Base-by-base conservation (phyloP, 1,140 invertebrate species). In the Ceratitis capitata region DNA sequence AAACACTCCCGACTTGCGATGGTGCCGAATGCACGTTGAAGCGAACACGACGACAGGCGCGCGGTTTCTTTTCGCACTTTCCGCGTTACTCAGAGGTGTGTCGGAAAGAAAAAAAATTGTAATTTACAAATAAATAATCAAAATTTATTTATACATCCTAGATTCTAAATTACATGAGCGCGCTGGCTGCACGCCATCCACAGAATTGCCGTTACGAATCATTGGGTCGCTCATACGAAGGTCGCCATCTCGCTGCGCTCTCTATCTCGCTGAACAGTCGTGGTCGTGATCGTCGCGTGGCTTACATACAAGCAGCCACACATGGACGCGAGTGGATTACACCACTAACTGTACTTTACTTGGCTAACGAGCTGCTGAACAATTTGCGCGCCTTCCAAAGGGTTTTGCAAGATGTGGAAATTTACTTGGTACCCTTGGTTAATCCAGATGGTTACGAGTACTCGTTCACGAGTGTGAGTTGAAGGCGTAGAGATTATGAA, bases 361-460 rank as follows among this genome's bases (percentile, higher is more conserved):
- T 95, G 83, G 93, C 89, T 47, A 89, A 91, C 49, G 89, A 93
- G 10, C 86, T 95, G 4, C 89, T 95, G 5, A 92, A 94, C n/a
- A 91, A 93, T 47, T 92, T 95, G 78, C 86, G 90, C 0, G 89
- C 89, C 23, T 91, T 91, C 51, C 87, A 87, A 84, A 86, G 89
- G 1, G 87, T 91, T 1, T 87, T 91, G 9, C 49, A 87, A 35
- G 90, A 91, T 88, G 88, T 88, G 16, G 95, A 96, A 88, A 95
- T 95, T 92, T 93, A 95, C 87, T 93, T 97, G 78, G 92, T 96
- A 32, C 95, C 95, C 3, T 86, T 94, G 2, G 89, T 93, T 0
- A 95, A 96, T 92, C 95, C 95, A 6, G 95, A 95, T 86, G 95
- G 95, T 12, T 96, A 96, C 88, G 94, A 94, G 86, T 96, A 94